These are phyloP conservation scores for Danaus plexippus DNA, from an alignment of 1,140 invertebrate genomes.

Conservation along the genomic window DNA sequence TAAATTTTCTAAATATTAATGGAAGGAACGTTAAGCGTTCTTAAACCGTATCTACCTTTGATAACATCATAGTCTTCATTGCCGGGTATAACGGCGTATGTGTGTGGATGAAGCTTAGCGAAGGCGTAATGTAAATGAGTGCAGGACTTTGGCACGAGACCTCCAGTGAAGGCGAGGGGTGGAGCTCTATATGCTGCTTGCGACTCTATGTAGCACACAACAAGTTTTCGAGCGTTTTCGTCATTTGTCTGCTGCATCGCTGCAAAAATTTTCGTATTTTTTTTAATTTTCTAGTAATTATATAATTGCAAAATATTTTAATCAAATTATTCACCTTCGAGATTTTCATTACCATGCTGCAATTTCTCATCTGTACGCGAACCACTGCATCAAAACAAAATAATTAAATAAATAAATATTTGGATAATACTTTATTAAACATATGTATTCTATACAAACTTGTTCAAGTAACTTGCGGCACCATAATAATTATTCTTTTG, in stretches of 20 bases:
- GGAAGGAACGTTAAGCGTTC: neutral
- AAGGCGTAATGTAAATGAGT: constrained; percentile 88
- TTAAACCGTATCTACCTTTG: constrained; percentile 64
- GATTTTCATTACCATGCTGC: constrained; percentile 56
- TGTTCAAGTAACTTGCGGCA: constrained; percentile 54
- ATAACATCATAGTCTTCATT: constrained; percentile 74
- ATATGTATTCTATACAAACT: constrained; percentile 30
- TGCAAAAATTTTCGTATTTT: constrained; percentile 18
- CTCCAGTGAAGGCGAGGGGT: constrained; percentile 77
- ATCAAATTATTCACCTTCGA: constrained; percentile 42
- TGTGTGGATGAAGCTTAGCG: constrained; percentile 78
- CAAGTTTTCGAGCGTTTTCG: constrained; percentile 32
- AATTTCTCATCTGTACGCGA: constrained; percentile 47
- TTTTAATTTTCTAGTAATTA: too few species aligned
- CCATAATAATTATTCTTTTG: constrained; percentile 51
- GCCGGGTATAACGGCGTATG: constrained; percentile 72
- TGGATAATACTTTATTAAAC: neutral
- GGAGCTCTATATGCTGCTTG: constrained; percentile 77
- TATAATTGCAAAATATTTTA: neutral
- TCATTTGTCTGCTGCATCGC: constrained; percentile 56
- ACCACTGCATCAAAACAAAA: constrained; percentile 25
- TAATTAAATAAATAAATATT: neutral
- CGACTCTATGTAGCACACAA: constrained; percentile 81
- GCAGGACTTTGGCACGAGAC: constrained; percentile 81
- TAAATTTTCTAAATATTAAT: neutral